Evolutionary conservation across 2,888 invertebrate genomes (phyloP).

Genomic region (Coelinius sp.): DNA sequence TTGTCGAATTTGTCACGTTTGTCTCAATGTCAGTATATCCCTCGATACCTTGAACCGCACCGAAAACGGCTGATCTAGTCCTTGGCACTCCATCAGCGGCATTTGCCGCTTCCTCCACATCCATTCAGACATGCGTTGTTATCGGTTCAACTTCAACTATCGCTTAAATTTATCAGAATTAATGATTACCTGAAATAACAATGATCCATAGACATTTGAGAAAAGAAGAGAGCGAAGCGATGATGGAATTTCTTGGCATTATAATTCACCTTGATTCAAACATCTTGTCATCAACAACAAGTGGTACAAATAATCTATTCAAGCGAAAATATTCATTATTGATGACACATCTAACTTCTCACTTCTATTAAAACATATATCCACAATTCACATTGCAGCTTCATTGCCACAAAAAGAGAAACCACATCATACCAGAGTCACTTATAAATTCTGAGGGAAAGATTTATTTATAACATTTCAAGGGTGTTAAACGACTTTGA

Average conservation of each 20-base stretch:
- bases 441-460: neutral
- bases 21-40: conserved; percentile 42
- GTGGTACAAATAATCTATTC: too few species aligned
- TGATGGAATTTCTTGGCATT: too few species aligned
- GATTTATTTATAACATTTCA: neutral
- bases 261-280: too few species aligned
- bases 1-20: conserved; percentile 52
- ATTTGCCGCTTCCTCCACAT: conserved; percentile 64
- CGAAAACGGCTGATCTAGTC: conserved; percentile 62
- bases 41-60: conserved; percentile 52
- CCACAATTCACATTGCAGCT: neutral
- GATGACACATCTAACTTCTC: neutral
- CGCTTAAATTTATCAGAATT: too few species aligned
- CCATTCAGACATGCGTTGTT: conserved; percentile 60
- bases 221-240: too few species aligned
- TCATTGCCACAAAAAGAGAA: neutral
- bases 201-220: too few species aligned
- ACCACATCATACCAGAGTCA: neutral
- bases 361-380: neutral
- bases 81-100: conserved; percentile 60
- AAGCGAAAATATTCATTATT: neutral
- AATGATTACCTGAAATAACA: too few species aligned
- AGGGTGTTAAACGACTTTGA: neutral
- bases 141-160: neutral
- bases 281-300: too few species aligned